Conservation (phyloP, 2,113 vertebrate genomes). For the Oreotrochilus melanogaster region DNA sequence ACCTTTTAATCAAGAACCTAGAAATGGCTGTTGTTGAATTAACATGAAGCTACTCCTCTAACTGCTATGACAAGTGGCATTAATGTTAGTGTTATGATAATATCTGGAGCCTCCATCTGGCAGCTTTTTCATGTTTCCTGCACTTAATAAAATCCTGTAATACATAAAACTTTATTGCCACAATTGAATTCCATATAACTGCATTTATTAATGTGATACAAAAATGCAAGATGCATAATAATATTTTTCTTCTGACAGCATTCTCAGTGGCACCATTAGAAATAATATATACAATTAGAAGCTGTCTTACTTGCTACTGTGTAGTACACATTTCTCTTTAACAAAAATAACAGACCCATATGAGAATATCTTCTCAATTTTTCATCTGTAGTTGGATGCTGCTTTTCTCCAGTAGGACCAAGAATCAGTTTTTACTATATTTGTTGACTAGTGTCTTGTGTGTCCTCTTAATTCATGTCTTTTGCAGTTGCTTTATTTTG, state of each 20-base stretch:
- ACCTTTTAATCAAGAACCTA: background rate
- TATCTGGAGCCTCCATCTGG: background rate
- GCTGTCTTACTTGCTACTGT: background rate
- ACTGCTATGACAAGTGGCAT: background rate
- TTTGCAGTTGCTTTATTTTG: background rate
- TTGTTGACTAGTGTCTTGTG: background rate
- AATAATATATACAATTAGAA: background rate
- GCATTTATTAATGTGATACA: background rate
- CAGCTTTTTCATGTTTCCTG: background rate
- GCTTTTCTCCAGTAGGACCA: background rate
- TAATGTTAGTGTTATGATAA: background rate
- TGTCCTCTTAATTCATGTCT: background rate
- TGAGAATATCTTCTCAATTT: background rate
- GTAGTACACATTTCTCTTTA: background rate
- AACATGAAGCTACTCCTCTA: background rate
- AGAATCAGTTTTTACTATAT: background rate
- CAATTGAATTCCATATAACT: background rate
- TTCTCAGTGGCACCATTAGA: background rate
- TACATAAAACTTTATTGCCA: background rate
- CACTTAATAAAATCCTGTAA: background rate
- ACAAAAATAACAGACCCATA: background rate
- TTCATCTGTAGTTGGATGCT: background rate
- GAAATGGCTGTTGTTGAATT: background rate
- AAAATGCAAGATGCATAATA: background rate
- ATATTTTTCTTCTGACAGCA: background rate